Base-by-base conservation (phyloP, 2,797 vertebrate species). In the Astyanax mexicanus region DNA sequence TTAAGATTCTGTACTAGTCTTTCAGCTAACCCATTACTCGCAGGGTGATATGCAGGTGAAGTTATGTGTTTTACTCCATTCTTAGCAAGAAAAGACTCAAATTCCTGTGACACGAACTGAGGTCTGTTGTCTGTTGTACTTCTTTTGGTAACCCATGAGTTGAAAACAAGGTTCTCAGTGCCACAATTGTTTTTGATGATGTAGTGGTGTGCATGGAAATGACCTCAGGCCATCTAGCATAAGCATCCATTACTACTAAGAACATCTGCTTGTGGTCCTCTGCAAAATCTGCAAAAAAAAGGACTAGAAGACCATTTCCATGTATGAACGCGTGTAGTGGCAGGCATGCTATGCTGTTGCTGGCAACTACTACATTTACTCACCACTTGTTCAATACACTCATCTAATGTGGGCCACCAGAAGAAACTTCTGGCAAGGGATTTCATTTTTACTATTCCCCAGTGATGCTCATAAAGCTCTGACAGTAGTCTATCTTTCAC, bases 361-460 rank as follows among this genome's bases (percentile, higher is more conserved):
- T 73, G 62, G 47, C 69, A 80, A 1, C 77, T 42, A 0, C 54
- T 57, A 68, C 68, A 85, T 23, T 10, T 17, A 45, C 38, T 69
- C 0, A 66, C 71, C 23, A 67, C 44, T 51, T 17, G 49, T 55
- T 77, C 67, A 77, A 75, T 81, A 29, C 69, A 49, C 13, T 71
- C 68, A 73, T 77, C 74, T n/a, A 83, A 13, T 15, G 57, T 54
- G 5, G 72, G 77, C 81, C 74, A 81, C 79, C 80, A 81, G 60
- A 80, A 78, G 0, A 82, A 37, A 9, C 58, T 64, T 64, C 78
- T 72, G 19, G 72, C 51, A 1, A 73, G 58, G 13, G 57, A 21
- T 11, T 83, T 80, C 74, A 76, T 84, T 35, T 81, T 81, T 0
- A 84, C 77, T 54, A 78, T 81, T 0, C 68, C 68, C 74, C 77